Conservation (phyloP, 2,888 invertebrate species). For the Polia nebulosa region DNA sequence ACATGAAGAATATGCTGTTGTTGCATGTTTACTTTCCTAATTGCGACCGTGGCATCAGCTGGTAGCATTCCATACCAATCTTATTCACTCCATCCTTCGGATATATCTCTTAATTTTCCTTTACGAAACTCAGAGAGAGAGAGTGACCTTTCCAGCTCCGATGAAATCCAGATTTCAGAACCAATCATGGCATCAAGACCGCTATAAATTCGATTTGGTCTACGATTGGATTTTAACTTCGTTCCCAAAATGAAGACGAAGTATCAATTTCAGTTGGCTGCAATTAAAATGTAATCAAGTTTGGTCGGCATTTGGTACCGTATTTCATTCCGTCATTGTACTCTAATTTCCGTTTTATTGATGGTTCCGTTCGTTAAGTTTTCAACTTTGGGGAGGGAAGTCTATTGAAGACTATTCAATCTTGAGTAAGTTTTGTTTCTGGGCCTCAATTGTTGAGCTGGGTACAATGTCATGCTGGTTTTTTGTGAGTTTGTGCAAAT, state of each 20-base stretch:
- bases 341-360: conserved; percentile 58
- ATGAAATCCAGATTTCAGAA: conserved; percentile 12
- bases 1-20: no score
- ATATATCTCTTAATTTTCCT: background rate
- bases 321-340: conserved; percentile 55
- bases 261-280: conserved; percentile 52
- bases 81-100: no score
- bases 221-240: conserved; percentile 48
- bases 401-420: conserved; percentile 28
- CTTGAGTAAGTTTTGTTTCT: conserved; percentile 29
- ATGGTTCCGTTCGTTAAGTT: conserved; percentile 45
- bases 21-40: no score
- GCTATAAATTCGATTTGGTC: conserved; percentile 31
- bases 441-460: background rate
- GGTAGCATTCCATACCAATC: no score
- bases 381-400: conserved; percentile 17
- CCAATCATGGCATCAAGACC: conserved; percentile 4
- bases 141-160: background rate
- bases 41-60: no score
- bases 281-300: conserved; percentile 63
- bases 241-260: conserved; percentile 45
- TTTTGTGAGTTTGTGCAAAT: background rate
- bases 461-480: background rate
- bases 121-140: background rate
- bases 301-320: conserved; percentile 45